These are phyloP conservation scores for Drosophila grimshawi DNA, from an alignment of 1,140 invertebrate species.

Conservation along the genomic window DNA sequence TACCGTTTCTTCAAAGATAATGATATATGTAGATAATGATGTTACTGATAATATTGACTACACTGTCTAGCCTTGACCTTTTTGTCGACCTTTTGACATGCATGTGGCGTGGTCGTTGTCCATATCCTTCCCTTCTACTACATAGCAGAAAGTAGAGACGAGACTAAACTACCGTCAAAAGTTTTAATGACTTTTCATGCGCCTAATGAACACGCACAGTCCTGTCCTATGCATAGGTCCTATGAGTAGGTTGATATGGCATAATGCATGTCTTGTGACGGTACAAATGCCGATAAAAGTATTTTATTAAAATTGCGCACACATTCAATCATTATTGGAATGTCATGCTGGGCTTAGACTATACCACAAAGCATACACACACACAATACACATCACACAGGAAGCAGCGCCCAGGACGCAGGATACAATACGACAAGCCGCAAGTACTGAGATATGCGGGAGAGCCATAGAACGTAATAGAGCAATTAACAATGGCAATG, in stretches of 20 bases:
- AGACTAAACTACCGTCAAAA: slow-evolving; percentile 46
- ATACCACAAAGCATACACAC: slow-evolving; percentile 1
- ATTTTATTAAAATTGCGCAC: slow-evolving; percentile 82
- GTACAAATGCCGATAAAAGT: slow-evolving; percentile 77
- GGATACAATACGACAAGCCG: slow-evolving; percentile 19
- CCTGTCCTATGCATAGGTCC: slow-evolving; percentile 33
- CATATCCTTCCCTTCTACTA: background rate
- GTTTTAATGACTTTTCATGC: slow-evolving; percentile 81
- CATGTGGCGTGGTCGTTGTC: slow-evolving; percentile 20
- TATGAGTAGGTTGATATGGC: slow-evolving; percentile 26
- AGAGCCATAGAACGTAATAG: slow-evolving; percentile 29
- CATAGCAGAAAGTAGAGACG: slow-evolving; percentile 19
- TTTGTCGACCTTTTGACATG: slow-evolving; percentile 62
- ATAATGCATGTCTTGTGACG: slow-evolving; percentile 63
- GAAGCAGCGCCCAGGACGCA: background rate
- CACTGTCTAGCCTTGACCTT: slow-evolving; percentile 50
- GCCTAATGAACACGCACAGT: slow-evolving; percentile 51
- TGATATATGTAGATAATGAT: slow-evolving; percentile 21
- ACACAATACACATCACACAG: slow-evolving; percentile 26
- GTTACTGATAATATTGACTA: slow-evolving; percentile 48
- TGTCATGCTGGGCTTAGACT: slow-evolving; percentile 58
- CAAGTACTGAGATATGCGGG: slow-evolving; percentile 27
- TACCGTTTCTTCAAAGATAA: background rate
- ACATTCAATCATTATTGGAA: slow-evolving; percentile 82
- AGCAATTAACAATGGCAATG: slow-evolving; percentile 30